Conservation (phyloP, 2,113 vertebrate genomes). For the Oncorhynchus mykiss region DNA sequence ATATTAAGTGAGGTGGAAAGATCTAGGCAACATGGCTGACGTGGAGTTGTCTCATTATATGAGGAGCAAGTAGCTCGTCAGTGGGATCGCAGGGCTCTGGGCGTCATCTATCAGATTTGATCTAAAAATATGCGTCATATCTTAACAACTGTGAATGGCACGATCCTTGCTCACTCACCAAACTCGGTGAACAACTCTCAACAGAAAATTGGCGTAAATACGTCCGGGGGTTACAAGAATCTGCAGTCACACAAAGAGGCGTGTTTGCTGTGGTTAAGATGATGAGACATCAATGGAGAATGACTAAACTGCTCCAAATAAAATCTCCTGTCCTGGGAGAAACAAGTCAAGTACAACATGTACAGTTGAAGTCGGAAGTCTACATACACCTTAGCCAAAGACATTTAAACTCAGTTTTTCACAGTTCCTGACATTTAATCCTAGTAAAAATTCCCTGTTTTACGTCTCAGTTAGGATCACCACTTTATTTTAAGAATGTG, state of each 20-base stretch:
- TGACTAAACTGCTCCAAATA: slow-evolving; percentile 42
- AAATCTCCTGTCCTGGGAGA: slow-evolving; percentile 27
- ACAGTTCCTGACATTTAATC: too few relatives aligned
- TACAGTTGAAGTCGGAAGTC: not conserved
- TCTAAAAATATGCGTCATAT: slow-evolving; percentile 62
- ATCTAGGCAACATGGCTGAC: slow-evolving; percentile 42
- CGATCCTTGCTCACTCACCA: slow-evolving; percentile 18
- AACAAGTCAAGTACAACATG: slow-evolving; percentile 24
- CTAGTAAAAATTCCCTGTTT: too few relatives aligned
- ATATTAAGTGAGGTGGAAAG: slow-evolving; percentile 57
- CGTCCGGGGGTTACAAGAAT: slow-evolving; percentile 31
- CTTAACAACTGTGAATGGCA: slow-evolving; percentile 40
- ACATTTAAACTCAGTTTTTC: too few relatives aligned
- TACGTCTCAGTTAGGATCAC: too few relatives aligned
- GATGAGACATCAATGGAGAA: slow-evolving; percentile 36
- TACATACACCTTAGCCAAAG: too few relatives aligned
- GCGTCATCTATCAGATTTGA: slow-evolving; percentile 55
- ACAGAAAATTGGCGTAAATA: slow-evolving; percentile 36
- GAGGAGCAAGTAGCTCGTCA: slow-evolving; percentile 40
- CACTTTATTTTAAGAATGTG: too few relatives aligned
- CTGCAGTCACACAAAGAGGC: slow-evolving; percentile 28
- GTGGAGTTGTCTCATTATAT: slow-evolving; percentile 56
- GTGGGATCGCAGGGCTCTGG: slow-evolving; percentile 49
- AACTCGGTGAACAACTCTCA: slow-evolving; percentile 18
- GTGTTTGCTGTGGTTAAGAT: slow-evolving; percentile 39